These are phyloP conservation scores for Cydia pomonella DNA, from an alignment of 1,140 invertebrate genomes.

Conservation along the genomic window DNA sequence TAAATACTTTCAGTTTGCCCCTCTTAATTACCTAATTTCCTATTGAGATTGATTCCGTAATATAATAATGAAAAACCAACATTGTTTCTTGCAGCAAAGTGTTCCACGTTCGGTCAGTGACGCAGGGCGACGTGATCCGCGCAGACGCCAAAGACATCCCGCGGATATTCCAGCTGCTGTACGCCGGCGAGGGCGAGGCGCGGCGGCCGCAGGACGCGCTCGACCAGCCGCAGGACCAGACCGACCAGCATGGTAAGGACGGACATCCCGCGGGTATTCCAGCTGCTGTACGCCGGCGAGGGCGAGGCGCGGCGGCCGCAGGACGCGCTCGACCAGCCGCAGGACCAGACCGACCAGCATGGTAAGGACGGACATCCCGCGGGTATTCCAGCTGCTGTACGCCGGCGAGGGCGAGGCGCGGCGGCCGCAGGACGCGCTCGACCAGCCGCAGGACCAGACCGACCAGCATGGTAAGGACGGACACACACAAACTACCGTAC, in stretches of 20 bases:
- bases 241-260: constrained; percentile 59
- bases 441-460: constrained; percentile 59
- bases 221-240: constrained; percentile 62
- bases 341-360: constrained; percentile 57
- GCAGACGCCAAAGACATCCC: constrained; percentile 99
- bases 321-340: constrained; percentile 81
- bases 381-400: constrained; percentile 97
- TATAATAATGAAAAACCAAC: too few species aligned
- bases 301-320: constrained; percentile 94
- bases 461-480: constrained; percentile 58
- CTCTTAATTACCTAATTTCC: too few species aligned
- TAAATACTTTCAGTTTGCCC: too few species aligned
- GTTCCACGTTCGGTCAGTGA: constrained; percentile 98
- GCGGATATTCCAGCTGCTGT: constrained; percentile 98
- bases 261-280: constrained; percentile 87
- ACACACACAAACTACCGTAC: too few species aligned
- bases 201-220: constrained; percentile 88
- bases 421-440: constrained; percentile 86
- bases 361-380: constrained; percentile 41
- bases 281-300: constrained; percentile 96
- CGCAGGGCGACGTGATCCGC: constrained; percentile 98
- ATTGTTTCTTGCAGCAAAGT: constrained; percentile 90
- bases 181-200: constrained; percentile 96
- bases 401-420: constrained; percentile 96
- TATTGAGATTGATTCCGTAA: too few species aligned